Evolutionary conservation across 2,888 invertebrate species (phyloP), one percentile per base, ranked within the genome.

Genomic region (Syrphus vitripennis): DNA sequence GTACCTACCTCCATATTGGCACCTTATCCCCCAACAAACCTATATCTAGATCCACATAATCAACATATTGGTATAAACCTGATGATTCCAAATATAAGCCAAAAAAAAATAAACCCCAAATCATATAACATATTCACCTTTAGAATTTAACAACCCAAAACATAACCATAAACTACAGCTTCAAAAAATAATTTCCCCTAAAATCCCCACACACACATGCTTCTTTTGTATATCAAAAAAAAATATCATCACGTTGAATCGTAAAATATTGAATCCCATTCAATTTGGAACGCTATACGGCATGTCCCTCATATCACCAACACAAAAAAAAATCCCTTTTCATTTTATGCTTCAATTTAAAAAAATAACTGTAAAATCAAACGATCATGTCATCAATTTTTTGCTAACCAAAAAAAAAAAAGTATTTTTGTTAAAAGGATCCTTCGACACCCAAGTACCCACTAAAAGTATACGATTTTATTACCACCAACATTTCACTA

Each of bases 401-500:
- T 70, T 45, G 45, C 65, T 55, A 63, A 61, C 70, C 55, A 75
- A 14, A 67, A 19, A 12, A 57, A 50, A 50, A 7, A n/a, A 24
- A 14, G 16, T 16, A 29, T 26, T n/a, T n/a, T 16, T 29, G 31
- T 61, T n/a, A n/a, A 55, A n/a, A 50, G 72, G 31, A 59, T 59
- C 76, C 67, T 37, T 59, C 29, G 21, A 21, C 48, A 19, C 59
- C 26, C 61, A 81, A 82, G 82, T 78, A 74, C 70, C 74, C 37
- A 80, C 74, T 86, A 70, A 86, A 86, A 86, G 61, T 78, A 31
- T 78, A 78, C 78, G 70, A 78, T 86, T 84, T 72, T 76, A 77
- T 67, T 67, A 48, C 78, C 86, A 70, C 86, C 72, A 86, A 77
- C 12, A 50, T 81, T 82, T 50, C 65, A 53, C 71, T 40, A 69